Conservation (phyloP, 2,888 invertebrate species). For the Thereva unica region DNA sequence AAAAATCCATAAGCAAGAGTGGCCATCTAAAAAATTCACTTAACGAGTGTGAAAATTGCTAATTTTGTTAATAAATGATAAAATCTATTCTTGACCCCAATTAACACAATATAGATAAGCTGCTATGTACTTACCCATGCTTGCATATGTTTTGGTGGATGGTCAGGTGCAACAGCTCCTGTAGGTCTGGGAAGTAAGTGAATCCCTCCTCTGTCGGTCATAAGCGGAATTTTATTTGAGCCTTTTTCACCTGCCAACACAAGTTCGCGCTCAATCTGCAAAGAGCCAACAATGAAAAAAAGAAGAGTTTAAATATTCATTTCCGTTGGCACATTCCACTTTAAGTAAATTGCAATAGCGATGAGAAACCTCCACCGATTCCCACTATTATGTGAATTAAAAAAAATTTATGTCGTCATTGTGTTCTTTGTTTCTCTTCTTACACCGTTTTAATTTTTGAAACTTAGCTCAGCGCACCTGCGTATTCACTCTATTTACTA, state of each 20-base stretch:
- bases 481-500: neutral
- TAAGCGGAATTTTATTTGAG: conserved; percentile 76
- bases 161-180: conserved; percentile 73
- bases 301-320: conserved; percentile 12
- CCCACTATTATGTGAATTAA: conserved; percentile 27
- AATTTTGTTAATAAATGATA: no score
- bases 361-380: conserved; percentile 32
- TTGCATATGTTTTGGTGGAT: conserved; percentile 72
- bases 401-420: conserved; percentile 5
- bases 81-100: no score
- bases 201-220: conserved; percentile 63
- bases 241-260: conserved; percentile 75
- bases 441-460: no score
- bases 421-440: conserved; percentile 15
- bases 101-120: no score
- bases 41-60: no score
- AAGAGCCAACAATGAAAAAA: conserved; percentile 3
- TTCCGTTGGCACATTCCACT: conserved; percentile 24
- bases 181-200: conserved; percentile 50
- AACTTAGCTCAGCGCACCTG: neutral
- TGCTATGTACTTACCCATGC: conserved; percentile 63
- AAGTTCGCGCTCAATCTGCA: conserved; percentile 77
- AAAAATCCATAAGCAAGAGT: no score
- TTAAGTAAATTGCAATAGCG: conserved; percentile 10
- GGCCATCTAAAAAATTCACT: no score